Base-by-base conservation (phyloP, 2,888 invertebrate genomes). In the Patella caerulea region DNA sequence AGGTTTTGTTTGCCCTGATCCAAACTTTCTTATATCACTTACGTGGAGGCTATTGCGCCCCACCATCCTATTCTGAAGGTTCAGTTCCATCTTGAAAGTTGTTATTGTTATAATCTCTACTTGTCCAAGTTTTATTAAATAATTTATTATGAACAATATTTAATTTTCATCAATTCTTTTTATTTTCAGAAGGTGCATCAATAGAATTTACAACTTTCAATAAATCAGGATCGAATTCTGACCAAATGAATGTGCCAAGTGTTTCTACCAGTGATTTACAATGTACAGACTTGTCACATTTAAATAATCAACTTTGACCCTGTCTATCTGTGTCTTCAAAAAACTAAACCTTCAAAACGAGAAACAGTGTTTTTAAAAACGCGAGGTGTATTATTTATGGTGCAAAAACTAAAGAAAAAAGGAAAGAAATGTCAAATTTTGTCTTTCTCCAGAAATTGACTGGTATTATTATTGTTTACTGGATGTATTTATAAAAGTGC, bases 151-250 rank as follows among this genome's bases (percentile, higher is more conserved):
- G 15, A 55, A 54, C 14, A 14, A 24, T 15, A 54, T 14, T n/a
- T 54, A 15, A 11, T 17, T 56, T 17, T 19, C 12, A 7, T 17
- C 12, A 65, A n/a, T 24, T 65, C 3, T 74, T 78, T 73, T 77
- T 80, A 72, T 81, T 72, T 70, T 11, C 84, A 85, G 83, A 87
- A 88, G 88, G 88, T 79, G 88, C 87, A 73, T 87, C 87, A 34
- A 84, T 88, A 83, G 88, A 88, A 71, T 83, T 87, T 80, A 83
- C 85, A 29, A 83, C 84, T 70, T 83, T 83, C 74, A 83, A 82
- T 75, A 85, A 84, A 78, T 79, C 82, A n/a, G 81, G 80, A 71
- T 82, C 84, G 14, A 79, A 79, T 24, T 84, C 83, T 2, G 82
- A 83, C 71, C 83, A 84, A 56, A 83, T 81, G 74, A 81, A 81